Evolutionary conservation across 1,140 invertebrate genomes (phyloP).

Genomic region (Pinna nobilis): DNA sequence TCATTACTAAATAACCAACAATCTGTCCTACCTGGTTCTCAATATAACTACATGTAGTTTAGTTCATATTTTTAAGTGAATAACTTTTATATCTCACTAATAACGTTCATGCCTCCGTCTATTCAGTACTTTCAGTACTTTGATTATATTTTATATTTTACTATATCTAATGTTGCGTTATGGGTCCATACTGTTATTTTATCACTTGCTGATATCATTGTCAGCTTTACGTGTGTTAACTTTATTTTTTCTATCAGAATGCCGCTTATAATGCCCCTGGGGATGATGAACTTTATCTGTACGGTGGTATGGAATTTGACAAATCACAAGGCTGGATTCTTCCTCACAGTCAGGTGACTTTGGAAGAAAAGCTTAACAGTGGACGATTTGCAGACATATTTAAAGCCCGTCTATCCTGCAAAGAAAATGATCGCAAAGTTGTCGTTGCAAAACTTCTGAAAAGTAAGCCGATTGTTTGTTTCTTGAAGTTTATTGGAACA

Average conservation of each 20-base stretch:
- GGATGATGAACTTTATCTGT: constrained; percentile 37
- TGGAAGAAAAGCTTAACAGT: constrained; percentile 26
- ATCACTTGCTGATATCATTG: background rate
- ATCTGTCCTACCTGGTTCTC: too few species aligned
- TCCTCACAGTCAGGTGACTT: constrained; percentile 7
- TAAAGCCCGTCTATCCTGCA: constrained; percentile 28
- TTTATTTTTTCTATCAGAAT: background rate
- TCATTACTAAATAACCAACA: too few species aligned
- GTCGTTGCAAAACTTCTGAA: constrained; percentile 33
- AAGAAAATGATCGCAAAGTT: constrained; percentile 29
- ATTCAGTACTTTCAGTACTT: too few species aligned
- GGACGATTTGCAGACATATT: constrained; percentile 42
- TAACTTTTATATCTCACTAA: too few species aligned
- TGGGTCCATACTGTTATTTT: background rate
- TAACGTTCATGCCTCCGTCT: too few species aligned
- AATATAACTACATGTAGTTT: too few species aligned
- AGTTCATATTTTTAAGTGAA: too few species aligned
- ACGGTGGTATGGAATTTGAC: constrained; percentile 37
- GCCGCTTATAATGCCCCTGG: background rate
- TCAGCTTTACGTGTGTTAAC: background rate
- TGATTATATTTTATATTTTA: too few species aligned
- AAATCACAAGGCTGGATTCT: constrained; percentile 9
- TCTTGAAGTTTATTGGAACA: too few species aligned
- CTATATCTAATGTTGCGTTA: background rate
- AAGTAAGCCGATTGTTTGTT: too few species aligned